A percentile compares a stretch with the other conserved stretches of the same genome.
Conservation (phyloP, 2,888 invertebrate genomes). For the Philonicus albiceps region DNA sequence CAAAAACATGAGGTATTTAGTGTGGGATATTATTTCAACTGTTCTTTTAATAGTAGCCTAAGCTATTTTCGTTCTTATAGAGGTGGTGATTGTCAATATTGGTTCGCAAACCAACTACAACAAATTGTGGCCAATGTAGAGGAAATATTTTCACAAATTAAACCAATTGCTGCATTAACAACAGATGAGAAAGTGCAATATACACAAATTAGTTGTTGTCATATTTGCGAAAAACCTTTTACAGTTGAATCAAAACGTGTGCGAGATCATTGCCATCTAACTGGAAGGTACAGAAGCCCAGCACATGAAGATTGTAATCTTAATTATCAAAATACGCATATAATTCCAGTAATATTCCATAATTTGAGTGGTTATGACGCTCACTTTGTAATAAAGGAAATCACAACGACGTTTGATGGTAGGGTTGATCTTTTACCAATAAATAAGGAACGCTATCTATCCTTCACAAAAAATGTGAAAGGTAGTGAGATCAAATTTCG, state of each 20-base stretch:
- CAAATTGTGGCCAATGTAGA: too few relatives aligned
- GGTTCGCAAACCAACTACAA: too few relatives aligned
- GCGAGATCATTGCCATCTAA: slow-evolving; percentile 47
- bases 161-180: background rate
- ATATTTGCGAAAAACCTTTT: slow-evolving; percentile 24
- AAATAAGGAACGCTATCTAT: background rate
- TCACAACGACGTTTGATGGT: background rate
- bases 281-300: slow-evolving; percentile 46
- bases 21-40: background rate
- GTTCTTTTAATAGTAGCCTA: background rate
- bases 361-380: slow-evolving; percentile 51
- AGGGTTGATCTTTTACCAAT: background rate
- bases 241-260: background rate
- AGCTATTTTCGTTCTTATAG: background rate
- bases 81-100: background rate
- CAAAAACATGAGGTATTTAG: background rate
- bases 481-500: too few relatives aligned
- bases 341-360: slow-evolving; percentile 50
- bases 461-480: too few relatives aligned
- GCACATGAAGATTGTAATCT: slow-evolving; percentile 49
- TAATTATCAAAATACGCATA: slow-evolving; percentile 43
- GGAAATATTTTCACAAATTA: background rate
- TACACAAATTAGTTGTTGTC: background rate
- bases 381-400: slow-evolving; percentile 46
- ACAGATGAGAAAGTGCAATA: slow-evolving; percentile 1